Evolutionary conservation across 2,797 vertebrate species (phyloP), one percentile per base, ranked within the genome.

Genomic region (Lerista edwardsae): DNA sequence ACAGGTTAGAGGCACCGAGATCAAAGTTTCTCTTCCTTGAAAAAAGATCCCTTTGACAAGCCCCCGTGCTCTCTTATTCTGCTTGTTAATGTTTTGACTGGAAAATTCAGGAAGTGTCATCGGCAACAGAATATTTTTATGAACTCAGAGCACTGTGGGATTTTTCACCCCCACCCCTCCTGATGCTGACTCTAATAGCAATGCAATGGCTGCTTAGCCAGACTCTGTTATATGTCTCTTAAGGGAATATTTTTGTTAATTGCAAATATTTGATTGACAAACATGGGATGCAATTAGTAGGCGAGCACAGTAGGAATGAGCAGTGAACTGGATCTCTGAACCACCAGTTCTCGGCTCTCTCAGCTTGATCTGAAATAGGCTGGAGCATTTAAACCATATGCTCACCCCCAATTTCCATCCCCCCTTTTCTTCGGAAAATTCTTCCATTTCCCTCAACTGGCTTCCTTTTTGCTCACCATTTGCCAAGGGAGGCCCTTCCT

Each of bases 221-320:
- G 94, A 92, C 93, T 96, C 95, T 93, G 94, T 88, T 95, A 91
- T 94, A 93, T 82, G 95, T 96, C 96, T 97, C 96, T 96, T 95
- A 96, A 92, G 96, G 96, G 96, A 96, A 96, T 96, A 96, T 96
- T 97, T 96, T 96, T 96, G 96, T 97, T 97, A 97, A 97, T 96
- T 97, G 96, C 93, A 95, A 96, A 96, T 96, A 95, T 97, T 98
- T 99, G 98, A 99, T 98, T 99, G 98, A 98, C 98, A 98, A 97
- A 97, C 95, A 95, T 97, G 97, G 97, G 96, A 97, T 97, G 97
- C 98, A 99, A 98, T 99, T 99, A 99, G 97, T 94, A 97, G 95
- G 95, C 96, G 96, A 93, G 94, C 96, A 95, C 95, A 96, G 96
- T 97, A 96, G 96, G 96, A 96, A 96, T 96, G 97, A 97, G 97